These are phyloP conservation scores for Erythrolamprus reginae DNA, from an alignment of 2,113 vertebrate genomes.

Conservation along the genomic window DNA sequence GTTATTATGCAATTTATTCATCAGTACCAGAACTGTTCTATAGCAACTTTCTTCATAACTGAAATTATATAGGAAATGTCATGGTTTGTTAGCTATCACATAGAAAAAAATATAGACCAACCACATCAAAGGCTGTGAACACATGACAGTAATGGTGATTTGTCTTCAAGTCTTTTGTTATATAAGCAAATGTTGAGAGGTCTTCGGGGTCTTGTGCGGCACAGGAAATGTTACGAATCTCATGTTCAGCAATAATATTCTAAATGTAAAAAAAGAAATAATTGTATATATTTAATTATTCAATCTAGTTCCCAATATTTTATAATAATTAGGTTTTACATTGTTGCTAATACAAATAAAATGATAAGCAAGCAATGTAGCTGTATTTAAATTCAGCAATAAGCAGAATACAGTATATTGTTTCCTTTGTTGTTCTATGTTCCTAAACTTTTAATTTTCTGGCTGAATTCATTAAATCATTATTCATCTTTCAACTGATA, in stretches of 20 bases:
- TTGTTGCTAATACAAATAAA: background rate
- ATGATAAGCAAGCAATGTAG: background rate
- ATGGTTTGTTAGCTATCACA: background rate
- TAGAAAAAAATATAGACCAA: conserved; percentile 65
- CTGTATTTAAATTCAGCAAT: background rate
- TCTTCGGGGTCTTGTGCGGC: conserved; percentile 98
- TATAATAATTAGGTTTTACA: background rate
- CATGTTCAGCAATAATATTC: conserved; percentile 97
- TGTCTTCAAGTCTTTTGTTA: conserved; percentile 99
- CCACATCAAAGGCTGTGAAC: conserved; percentile 98
- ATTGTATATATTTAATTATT: background rate
- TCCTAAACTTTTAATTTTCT: background rate
- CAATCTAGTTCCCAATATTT: background rate
- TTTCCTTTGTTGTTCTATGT: background rate
- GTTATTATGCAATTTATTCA: background rate
- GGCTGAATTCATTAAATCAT: background rate
- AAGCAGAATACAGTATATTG: background rate
- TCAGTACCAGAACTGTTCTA: background rate
- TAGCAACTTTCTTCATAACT: background rate
- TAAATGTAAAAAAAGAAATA: conserved; percentile 55
- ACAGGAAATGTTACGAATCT: conserved; percentile 99
- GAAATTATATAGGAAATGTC: background rate
- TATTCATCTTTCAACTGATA: background rate
- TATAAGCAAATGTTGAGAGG: conserved; percentile 97
- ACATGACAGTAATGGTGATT: conserved; percentile 99